Evolutionary conservation across 2,888 invertebrate genomes (phyloP).

Genomic region (Himalopsyche tibetana): DNA sequence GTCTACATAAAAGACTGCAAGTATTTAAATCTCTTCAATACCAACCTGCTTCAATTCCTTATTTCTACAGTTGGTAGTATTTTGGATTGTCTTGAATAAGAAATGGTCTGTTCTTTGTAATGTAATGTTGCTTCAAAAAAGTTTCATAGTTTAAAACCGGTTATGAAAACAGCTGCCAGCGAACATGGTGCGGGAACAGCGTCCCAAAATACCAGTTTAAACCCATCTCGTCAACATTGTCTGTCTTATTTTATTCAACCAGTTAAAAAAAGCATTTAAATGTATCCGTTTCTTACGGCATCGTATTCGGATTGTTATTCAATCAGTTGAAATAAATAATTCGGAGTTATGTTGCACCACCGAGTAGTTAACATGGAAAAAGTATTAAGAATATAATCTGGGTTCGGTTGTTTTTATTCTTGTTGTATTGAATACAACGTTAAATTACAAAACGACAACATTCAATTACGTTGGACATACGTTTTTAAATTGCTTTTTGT

Average conservation of each 20-base stretch:
- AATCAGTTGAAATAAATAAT: neutral
- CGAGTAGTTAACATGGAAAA: conserved; percentile 58
- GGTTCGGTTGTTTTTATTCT: conserved; percentile 56
- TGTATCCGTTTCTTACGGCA: neutral
- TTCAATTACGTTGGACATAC: conserved; percentile 60
- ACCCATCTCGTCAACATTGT: neutral
- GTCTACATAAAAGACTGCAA: neutral
- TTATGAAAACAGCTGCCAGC: conserved; percentile 58
- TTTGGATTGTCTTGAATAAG: conserved; percentile 48
- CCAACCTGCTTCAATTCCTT: neutral
- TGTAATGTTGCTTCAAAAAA: conserved; percentile 59
- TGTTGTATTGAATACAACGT: conserved; percentile 55
- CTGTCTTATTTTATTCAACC: conserved; percentile 5
- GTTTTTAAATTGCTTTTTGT: conserved; percentile 45
- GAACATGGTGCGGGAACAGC: neutral
- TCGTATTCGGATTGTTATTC: neutral
- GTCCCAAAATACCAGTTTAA: neutral
- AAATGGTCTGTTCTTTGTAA: conserved; percentile 57
- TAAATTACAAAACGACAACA: conserved; percentile 59
- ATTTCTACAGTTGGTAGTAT: conserved; percentile 20
- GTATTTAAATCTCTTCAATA: conserved; percentile 15
- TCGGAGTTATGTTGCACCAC: conserved; percentile 56
- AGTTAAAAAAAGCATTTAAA: neutral
- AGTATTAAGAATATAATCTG: conserved; percentile 56
- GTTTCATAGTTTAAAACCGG: conserved; percentile 61